Base-by-base conservation (phyloP, 2,888 invertebrate species). In the Athalia circularis region DNA sequence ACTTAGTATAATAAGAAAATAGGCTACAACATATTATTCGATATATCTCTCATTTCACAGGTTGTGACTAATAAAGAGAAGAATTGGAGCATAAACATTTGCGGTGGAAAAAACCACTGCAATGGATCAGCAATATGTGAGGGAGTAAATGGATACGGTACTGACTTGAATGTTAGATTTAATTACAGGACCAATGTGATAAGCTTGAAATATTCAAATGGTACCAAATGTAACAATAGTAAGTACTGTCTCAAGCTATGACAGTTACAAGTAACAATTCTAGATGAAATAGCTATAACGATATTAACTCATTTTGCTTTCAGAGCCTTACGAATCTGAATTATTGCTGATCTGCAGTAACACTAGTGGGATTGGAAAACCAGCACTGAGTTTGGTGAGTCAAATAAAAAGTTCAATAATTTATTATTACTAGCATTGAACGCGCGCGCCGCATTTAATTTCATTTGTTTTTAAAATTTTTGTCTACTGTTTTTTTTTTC, bases 121-220 rank as follows among this genome's bases (percentile, higher is more conserved):
- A 82, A 84, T 50, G 86, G 85, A 65, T 85, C 86, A n/a, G 82
- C 84, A 0, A 77, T 89, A 13, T 89, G 89, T 78, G 81, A 83
- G 75, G 83, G 81, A 65, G 77, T 76, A 11, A 82, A 81, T 15
- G 80, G 82, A 29, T 88, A 87, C 76, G 89, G 89, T 76, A 84
- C 85, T 4, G 48, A 83, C 15, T 80, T 80, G 4, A 82, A 80
- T 48, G 87, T 88, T 8, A 80, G 84, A 65, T 85, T 84, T 48
- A 85, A 87, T 81, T 87, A 88, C 68, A 81, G 82, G 7, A 80
- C 78, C 61, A 80, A 87, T 74, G 65, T 82, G 15, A 83, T 88
- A 76, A 84, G 81, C 77, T 81, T 89, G 4, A 78, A 83, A 61
- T 88, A 84, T 72, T 79, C 81, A 3, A 84, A 85, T 76, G 86